phyloP scores from a whole-genome alignment of 2,797 vertebrate species.

The Tapera naevia region DNA sequence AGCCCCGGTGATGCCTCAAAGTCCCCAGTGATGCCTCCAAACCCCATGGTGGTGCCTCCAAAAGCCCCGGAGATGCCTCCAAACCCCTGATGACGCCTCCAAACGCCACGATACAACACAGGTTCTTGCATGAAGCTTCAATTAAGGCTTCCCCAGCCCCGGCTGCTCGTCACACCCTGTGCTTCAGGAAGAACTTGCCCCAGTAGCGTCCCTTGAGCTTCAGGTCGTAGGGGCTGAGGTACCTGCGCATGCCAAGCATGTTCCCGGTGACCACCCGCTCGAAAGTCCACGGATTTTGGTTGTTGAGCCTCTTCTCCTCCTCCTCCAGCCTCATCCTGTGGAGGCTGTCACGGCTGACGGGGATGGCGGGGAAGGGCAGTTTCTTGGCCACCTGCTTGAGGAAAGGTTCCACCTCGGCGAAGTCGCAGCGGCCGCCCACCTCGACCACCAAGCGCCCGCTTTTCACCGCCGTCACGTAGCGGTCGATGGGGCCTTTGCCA shows the following conservation, averaged over 20 bases:
- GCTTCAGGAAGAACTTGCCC: slow-evolving; percentile 85
- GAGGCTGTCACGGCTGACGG: slow-evolving; percentile 83
- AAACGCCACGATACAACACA: fast-evolving
- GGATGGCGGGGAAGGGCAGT: slow-evolving; percentile 88
- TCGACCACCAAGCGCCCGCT: slow-evolving; percentile 86
- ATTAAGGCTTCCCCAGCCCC: not conserved
- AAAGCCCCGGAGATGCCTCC: too few species aligned
- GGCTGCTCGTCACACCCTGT: slow-evolving; percentile 76
- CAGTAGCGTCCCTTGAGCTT: slow-evolving; percentile 82
- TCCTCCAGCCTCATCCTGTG: slow-evolving; percentile 72
- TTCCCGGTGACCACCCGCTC: slow-evolving; percentile 81
- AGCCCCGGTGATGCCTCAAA: too few species aligned
- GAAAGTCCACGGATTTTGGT: slow-evolving; percentile 97
- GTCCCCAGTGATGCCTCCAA: too few species aligned
- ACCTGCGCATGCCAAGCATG: slow-evolving; percentile 90
- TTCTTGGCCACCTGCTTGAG: slow-evolving; percentile 87
- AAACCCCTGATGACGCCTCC: too few species aligned
- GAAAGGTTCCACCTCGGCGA: slow-evolving; percentile 81
- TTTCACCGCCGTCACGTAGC: slow-evolving; percentile 89
- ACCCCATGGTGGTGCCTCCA: too few species aligned
- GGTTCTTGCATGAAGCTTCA: not conserved
- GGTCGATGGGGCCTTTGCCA: slow-evolving; percentile 92
- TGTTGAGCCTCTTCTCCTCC: slow-evolving; percentile 77
- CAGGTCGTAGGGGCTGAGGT: slow-evolving; percentile 88
- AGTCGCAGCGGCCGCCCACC: slow-evolving; percentile 87